Base-by-base conservation (phyloP, 2,797 vertebrate genomes). In the Oophaga sylvatica region DNA sequence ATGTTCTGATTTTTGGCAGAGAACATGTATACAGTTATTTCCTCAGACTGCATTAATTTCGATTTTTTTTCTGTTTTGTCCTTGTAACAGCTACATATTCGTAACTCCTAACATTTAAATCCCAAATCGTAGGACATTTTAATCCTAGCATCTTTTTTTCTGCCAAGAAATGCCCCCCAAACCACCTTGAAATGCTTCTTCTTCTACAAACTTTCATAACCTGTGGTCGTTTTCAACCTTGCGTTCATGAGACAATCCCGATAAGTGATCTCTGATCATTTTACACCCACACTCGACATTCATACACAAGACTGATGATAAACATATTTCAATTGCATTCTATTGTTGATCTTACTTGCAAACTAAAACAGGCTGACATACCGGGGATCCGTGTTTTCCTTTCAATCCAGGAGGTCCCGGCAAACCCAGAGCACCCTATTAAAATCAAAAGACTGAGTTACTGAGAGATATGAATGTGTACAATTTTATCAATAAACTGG, bases 381-480 rank as follows among this genome's bases (percentile, higher is more conserved):
- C 97, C 92, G 87, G 91, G 53, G 95, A 95, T 90, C 97, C 97
- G 90, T 94, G 94, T 92, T 97, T 97, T 92, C 97, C 97, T 94
- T 94, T 95, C 56, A 94, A 92, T 86, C 97, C 97, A 86, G 93
- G 88, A 1, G 94, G 95, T 92, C 97, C 97, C 91, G 96, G 92
- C 70, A 92, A 93, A 81, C 97, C 97, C 89, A 88, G 19, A 80
- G 92, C 86, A 86, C 97, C 97, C 97, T 98, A 89, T 91, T 92
- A 91, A 79, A 88, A 53, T 26, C 31, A 89, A 77, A 67, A 87
- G n/a, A 75, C 20, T 26, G 2, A n/a, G 10, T 84, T 31, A 75
- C 41, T 9, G 5, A 59, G 9, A 60, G 17, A 12, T 20, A 62
- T 59, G 3, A 41, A 41, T 41, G 35, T 62, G 5, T 9, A 16